Percentiles rank a stretch among this genome's conserved stretches.
Evolutionary conservation across 2,113 vertebrate genomes (phyloP).

Genomic region (Mola mola): DNA sequence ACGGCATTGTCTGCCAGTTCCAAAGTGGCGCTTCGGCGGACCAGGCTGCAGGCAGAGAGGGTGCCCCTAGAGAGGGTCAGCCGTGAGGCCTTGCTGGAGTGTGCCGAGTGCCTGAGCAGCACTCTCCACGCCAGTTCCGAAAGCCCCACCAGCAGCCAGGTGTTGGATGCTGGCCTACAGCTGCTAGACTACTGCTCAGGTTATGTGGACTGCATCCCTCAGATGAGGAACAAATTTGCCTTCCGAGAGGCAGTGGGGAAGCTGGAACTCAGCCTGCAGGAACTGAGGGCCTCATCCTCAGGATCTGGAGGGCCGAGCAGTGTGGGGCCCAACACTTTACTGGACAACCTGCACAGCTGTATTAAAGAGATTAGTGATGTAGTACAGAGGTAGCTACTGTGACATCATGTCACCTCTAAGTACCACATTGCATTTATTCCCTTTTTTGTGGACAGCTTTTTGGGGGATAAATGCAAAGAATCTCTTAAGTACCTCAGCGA

Average conservation of each 20-base stretch:
- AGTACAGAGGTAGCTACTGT: conserved; percentile 97
- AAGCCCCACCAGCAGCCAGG: conserved; percentile 90
- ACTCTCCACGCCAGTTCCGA: conserved; percentile 84
- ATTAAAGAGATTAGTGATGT: conserved; percentile 98
- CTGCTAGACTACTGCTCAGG: conserved; percentile 97
- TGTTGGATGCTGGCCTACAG: conserved; percentile 96
- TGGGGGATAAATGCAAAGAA: conserved; percentile 55
- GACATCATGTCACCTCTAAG: conserved; percentile 56
- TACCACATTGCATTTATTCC: conserved; percentile 42
- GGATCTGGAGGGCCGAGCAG: conserved; percentile 78
- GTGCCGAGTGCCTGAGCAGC: conserved; percentile 89
- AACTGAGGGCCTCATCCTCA: conserved; percentile 93
- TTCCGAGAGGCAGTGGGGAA: conserved; percentile 97
- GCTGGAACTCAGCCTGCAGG: conserved; percentile 96
- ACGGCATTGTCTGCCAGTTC: conserved; percentile 73
- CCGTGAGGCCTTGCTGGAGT: conserved; percentile 93
- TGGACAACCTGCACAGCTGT: conserved; percentile 95
- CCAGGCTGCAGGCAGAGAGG: conserved; percentile 88
- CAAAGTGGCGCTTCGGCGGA: conserved; percentile 90
- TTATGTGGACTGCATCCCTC: conserved; percentile 98
- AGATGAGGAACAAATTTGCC: conserved; percentile 98
- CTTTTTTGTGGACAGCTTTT: conserved; percentile 51
- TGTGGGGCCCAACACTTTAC: conserved; percentile 86
- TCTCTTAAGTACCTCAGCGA: conserved; percentile 80
- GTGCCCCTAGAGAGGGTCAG: conserved; percentile 90